Evolutionary conservation across 2,113 vertebrate genomes (phyloP), one percentile per base, ranked within the genome.

Genomic region (Epinephelus moara): DNA sequence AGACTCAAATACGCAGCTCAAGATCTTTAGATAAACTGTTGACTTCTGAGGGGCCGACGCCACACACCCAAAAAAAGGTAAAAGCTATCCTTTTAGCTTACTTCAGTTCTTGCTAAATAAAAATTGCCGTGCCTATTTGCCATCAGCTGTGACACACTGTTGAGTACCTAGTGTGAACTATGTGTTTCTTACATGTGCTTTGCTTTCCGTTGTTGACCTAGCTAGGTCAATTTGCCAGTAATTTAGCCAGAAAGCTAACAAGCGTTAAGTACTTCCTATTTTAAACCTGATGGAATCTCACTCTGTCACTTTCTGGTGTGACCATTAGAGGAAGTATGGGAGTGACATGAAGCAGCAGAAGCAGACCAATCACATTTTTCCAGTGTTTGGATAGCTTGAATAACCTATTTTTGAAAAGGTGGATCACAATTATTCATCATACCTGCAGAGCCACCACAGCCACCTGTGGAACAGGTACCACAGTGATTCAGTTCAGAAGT

Each of bases 381-480:
- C 4, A 0, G 7, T 37, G 45, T 72, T 50, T 70, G 40, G 37
- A 3, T 14, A 66, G 17, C 61, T 63, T 12, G 9, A 70, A 71
- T 40, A 71, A 74, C 53, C 49, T 40, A 42, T 73, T 70, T 75
- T 42, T 81, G 61, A 75, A 81, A 73, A 69, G 23, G 37, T 60
- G 52, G 33, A 77, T 50, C 27, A 55, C 21, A 27, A 53, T 42
- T 70, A 52, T 23, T 77, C 42, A 37, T 33, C 14, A 30, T 71
- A 63, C 42, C 55, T 23, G 66, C 59, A 75, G 64, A 81, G 49
- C 47, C 49, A 49, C 60, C 47, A 23, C 18, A n/a, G 10, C 5
- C 33, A 78, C 69, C 62, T 68, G 80, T 14, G 33, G 42, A 78
- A 75, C 69, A 49, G 62, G 71, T 83, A 81, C n/a, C 18, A 56